Evolutionary conservation across 2,113 vertebrate genomes (phyloP).

Genomic region (Callaeas wilsoni): DNA sequence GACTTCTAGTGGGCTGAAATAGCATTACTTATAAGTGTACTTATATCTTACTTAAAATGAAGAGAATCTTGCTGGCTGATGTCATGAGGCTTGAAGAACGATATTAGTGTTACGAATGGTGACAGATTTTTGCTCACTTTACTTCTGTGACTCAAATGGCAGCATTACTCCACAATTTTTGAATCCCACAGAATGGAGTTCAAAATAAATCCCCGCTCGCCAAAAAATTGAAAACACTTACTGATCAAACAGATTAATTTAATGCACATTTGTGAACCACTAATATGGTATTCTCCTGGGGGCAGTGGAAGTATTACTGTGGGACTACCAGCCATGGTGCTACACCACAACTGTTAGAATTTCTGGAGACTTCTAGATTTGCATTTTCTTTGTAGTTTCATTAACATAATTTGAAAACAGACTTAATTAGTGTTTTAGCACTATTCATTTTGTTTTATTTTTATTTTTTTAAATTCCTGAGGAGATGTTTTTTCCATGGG

Average conservation of each 20-base stretch:
- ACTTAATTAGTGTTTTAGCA: constrained; percentile 61
- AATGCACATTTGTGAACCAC: constrained; percentile 53
- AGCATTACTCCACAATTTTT: not conserved
- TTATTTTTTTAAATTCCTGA: not conserved
- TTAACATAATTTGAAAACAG: constrained; percentile 67
- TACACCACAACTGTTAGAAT: constrained; percentile 40
- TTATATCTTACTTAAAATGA: constrained; percentile 60
- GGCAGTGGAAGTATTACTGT: not conserved
- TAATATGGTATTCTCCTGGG: constrained; percentile 50
- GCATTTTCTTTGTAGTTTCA: constrained; percentile 70
- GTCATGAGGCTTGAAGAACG: not conserved
- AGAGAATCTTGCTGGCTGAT: constrained; percentile 42
- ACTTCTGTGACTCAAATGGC: not conserved
- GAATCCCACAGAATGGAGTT: not conserved
- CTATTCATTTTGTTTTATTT: constrained; percentile 20
- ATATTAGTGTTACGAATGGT: not conserved
- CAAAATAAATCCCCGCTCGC: not conserved
- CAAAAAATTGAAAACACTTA: constrained; percentile 42
- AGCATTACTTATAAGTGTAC: constrained; percentile 45
- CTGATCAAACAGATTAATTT: constrained; percentile 68
- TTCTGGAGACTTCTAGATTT: constrained; percentile 65
- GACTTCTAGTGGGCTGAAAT: constrained; percentile 60
- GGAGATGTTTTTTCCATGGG: not conserved
- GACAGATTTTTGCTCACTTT: constrained; percentile 5
- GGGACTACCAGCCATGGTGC: constrained; percentile 52